Evolutionary conservation across 2,888 invertebrate species (phyloP), one percentile per base, ranked within the genome.

Genomic region (Andrena flavipes): DNA sequence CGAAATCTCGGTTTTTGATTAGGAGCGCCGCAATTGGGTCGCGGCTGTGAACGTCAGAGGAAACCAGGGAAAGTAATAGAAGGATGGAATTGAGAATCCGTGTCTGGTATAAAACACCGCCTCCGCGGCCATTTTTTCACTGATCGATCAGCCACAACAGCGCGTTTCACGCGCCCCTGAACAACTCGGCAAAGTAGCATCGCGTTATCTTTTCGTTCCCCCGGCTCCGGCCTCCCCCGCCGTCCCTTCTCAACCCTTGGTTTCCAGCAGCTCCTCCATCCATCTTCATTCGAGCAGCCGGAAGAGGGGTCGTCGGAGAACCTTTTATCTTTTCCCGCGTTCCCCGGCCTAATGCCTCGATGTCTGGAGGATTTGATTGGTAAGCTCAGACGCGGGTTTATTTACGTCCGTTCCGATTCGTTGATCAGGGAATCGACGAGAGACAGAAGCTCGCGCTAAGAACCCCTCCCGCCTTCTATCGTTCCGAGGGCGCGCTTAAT

Each of bases 261-360:
- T 84, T 87, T 86, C 84, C 84, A 84, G 82, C 84, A 80, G 81
- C 84, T 86, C 87, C 87, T 86, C 77, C 88, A 91, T 91, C 88
- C 84, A 89, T 91, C 91, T 91, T 91, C 87, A 87, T 90, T 91
- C 84, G 82, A 79, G 82, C 80, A 70, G 84, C 84, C 84, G 88
- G 85, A 87, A 88, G 78, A 77, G 83, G 68, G 78, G 82, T 81
- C 80, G 84, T 71, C 82, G 84, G 80, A 78, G 80, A 86, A 83
- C 80, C 84, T 84, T 88, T 89, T 90, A 87, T 89, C 89, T 86
- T 84, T 84, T 63, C 79, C 65, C 80, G 83, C 81, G 69, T 86
- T 87, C 76, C 86, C 67, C 59, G 79, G 75, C 72, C 75, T 76
- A 81, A 85, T 80, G 79, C 75, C 78, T 78, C 79, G 83, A 70